Conservation (phyloP, 2,113 vertebrate genomes). For the Cyanistes caeruleus region DNA sequence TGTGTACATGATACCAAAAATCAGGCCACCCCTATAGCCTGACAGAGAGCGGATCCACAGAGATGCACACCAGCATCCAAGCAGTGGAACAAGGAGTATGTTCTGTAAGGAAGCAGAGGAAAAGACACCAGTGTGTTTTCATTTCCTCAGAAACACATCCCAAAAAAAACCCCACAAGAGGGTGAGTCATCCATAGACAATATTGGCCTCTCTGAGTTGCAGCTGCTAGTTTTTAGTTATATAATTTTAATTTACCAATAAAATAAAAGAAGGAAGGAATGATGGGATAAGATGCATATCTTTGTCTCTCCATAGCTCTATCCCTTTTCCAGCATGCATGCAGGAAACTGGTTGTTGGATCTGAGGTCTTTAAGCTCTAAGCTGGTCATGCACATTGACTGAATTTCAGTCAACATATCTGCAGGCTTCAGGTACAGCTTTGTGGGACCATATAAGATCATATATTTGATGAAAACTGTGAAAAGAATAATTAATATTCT, state of each 20-base stretch:
- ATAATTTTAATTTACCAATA: background rate
- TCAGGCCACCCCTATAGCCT: background rate
- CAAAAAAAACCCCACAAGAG: background rate
- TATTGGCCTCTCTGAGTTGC: background rate
- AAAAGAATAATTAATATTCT: background rate
- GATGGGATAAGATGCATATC: background rate
- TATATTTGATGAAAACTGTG: background rate
- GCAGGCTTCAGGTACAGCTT: background rate
- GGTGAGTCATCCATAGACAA: slow-evolving; percentile 6
- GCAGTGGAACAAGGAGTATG: background rate
- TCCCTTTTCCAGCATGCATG: background rate
- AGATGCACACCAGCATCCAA: background rate
- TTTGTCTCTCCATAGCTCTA: background rate
- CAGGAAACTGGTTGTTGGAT: background rate
- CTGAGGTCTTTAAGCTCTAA: background rate
- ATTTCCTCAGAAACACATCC: slow-evolving; percentile 31
- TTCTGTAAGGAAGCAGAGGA: background rate
- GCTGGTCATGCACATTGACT: background rate
- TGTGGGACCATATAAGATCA: background rate
- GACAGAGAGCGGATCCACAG: background rate
- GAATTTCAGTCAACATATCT: background rate
- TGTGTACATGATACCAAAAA: background rate
- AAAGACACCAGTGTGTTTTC: background rate
- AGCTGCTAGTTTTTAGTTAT: slow-evolving; percentile 23
- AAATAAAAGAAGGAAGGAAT: background rate